Evolutionary conservation across 2,797 vertebrate genomes (phyloP).

Genomic region (Pseudopleuronectes americanus): DNA sequence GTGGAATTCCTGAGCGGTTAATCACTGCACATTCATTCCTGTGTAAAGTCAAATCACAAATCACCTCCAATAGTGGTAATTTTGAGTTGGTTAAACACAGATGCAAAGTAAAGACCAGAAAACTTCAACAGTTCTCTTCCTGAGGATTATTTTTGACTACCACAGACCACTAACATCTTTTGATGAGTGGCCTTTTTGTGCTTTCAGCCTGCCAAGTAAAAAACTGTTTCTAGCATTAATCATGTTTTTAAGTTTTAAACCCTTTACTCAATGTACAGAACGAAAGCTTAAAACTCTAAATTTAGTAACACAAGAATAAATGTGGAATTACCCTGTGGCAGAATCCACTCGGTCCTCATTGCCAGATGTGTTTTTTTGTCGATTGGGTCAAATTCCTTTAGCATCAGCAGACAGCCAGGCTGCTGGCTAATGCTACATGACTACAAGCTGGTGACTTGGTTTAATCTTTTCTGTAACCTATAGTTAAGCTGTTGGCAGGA

Average conservation of each 20-base stretch:
- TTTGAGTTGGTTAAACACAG: too few species aligned
- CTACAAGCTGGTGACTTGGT: not conserved
- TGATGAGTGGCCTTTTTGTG: not conserved
- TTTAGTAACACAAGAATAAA: not conserved
- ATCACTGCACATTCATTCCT: slow-evolving; percentile 43
- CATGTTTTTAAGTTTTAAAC: not conserved
- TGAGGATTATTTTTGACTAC: not conserved
- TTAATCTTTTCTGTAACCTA: not conserved
- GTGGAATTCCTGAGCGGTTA: slow-evolving; percentile 28
- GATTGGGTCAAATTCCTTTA: not conserved
- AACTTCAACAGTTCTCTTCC: not conserved
- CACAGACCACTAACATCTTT: too few species aligned
- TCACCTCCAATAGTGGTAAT: too few species aligned
- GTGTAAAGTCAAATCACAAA: too few species aligned
- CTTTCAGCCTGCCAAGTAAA: not conserved
- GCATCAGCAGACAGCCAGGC: not conserved
- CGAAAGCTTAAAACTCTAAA: not conserved
- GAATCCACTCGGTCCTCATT: not conserved
- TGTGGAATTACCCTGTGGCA: not conserved
- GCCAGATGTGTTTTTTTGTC: slow-evolving; percentile 6
- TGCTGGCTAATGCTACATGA: not conserved
- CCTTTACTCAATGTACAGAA: not conserved
- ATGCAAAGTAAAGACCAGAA: too few species aligned
- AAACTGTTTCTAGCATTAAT: not conserved
- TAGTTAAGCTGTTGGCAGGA: not conserved